Evolutionary conservation across 2,888 invertebrate species (phyloP), one percentile per base, ranked within the genome.

Genomic region (Luffia ferchaultella): DNA sequence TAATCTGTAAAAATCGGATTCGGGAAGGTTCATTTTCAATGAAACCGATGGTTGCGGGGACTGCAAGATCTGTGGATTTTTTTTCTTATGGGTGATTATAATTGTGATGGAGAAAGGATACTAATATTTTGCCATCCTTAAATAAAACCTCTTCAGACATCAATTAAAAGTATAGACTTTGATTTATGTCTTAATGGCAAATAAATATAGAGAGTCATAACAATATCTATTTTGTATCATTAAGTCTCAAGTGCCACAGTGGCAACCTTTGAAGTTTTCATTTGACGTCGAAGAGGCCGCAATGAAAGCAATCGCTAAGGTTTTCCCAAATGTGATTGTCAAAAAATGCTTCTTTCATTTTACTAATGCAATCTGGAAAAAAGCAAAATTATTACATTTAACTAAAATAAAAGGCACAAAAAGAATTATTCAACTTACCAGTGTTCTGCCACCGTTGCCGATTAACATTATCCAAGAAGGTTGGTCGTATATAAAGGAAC

Each of bases 331-430:
- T 17, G 45, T 45, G 17, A 17, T 16, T 16, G 16, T 16, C 45
- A 16, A 45, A 45, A 18, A 18, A 45, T 40, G 44, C 44, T 51
- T 44, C 50, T 51, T 43, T 44, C 47, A 51, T 44, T 51, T 51
- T 51, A 51, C 46, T 18, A 51, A 51, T 51, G 44, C 50, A 46
- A 43, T 46, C 20, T 47, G 50, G 43, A 47, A 47, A 47, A 51
- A 51, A 51, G 50, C 43, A 43, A 51, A 47, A 47, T 47, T 30
- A 40, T 44, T 51, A 42, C 46, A 51, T 18, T 51, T 51, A 44
- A 51, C 47, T n/a, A n/a, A n/a, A 47, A 41, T 46, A 43, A 51
- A 51, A 51, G 47, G 50, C 44, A 51, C 46, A 51, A 51, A 51
- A 42, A 46, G 43, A 47, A 51, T 51, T 43, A 47, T 51, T 20